phyloP scores from a whole-genome alignment of 2,888 invertebrate species.

The Phalera bucephala region DNA sequence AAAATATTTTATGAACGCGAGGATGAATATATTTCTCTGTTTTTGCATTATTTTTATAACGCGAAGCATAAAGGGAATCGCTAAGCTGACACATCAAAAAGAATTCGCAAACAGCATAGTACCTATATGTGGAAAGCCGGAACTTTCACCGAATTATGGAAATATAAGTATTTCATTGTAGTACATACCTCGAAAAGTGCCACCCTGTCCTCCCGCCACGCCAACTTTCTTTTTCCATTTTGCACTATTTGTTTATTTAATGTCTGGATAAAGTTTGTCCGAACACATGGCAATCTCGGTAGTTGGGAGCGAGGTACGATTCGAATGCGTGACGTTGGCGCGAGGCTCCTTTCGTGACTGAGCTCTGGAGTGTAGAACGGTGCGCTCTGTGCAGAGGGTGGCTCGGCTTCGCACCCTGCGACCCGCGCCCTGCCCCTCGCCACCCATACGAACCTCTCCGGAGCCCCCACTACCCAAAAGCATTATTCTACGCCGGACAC shows the following conservation, averaged over 20 bases:
- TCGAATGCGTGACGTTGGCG: conserved; percentile 25
- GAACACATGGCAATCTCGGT: conserved; percentile 54
- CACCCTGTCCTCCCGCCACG: conserved; percentile 19
- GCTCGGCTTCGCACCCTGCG: conserved; percentile 36
- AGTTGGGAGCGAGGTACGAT: conserved; percentile 13
- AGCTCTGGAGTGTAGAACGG: conserved; percentile 7
- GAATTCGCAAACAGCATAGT: conserved; percentile 25
- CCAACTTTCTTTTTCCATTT: conserved; percentile 43
- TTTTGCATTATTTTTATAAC: too few species aligned
- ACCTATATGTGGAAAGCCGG: conserved; percentile 19
- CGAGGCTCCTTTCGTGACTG: conserved; percentile 46
- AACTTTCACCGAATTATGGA: conserved; percentile 27
- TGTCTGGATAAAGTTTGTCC: conserved; percentile 57
- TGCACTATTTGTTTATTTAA: conserved; percentile 42
- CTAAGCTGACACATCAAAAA: conserved; percentile 17
- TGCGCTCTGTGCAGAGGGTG: conserved; percentile 26
- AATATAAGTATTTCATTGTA: too few species aligned
- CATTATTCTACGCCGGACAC: conserved; percentile 36
- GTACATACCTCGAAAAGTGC: conserved; percentile 43
- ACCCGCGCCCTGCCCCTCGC: conserved; percentile 17
- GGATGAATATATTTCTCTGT: too few species aligned
- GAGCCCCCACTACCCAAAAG: conserved; percentile 10
- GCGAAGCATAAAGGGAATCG: conserved; percentile 12
- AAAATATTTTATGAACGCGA: too few species aligned
- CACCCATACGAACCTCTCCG: conserved; percentile 13